Evolutionary conservation across 2,888 invertebrate species (phyloP), one percentile per base, ranked within the genome.

Genomic region (Plagiodera versicolora): DNA sequence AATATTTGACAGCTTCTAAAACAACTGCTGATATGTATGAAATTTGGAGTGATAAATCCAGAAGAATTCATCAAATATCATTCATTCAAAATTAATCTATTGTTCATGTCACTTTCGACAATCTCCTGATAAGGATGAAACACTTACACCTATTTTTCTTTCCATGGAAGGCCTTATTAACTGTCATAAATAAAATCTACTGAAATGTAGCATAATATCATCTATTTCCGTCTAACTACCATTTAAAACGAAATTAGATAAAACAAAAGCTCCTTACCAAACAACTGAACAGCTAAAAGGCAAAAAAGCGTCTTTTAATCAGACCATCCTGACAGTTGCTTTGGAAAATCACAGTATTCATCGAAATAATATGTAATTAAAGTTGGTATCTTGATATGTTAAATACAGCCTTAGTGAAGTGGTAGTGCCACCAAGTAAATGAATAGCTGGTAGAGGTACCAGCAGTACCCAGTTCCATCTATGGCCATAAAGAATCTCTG

Each of bases 301-400:
- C 59, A 63, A 63, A 65, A 61, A 61, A 56, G 61, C 60, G 58
- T 55, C 58, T 65, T 67, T 63, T 65, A 62, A 65, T 65, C 65
- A 65, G 44, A 54, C 63, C 65, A 24, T 71, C 68, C 75, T 76
- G 76, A 74, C 77, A 77, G 74, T 67, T 67, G 64, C 70, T 65
- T 67, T 67, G 61, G 70, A 70, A 78, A 77, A 77, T 77, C 75
- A 77, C 74, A 73, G 76, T 75, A 71, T 74, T 72, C 74, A 67
- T 61, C 71, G 65, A 74, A 75, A 77, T 77, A 74, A 72, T 76
- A 76, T 79, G 77, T 77, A 79, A 79, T 79, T 79, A 79, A 76
- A 75, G 56, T 65, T 64, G 65, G 69, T 60, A 71, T 73, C 75
- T 76, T 78, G 79, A 79, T 75, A 77, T 75, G 78, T 78, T 79